These are phyloP conservation scores for Galemys pyrenaicus DNA, from an alignment of 2,113 vertebrate species.

Conservation along the genomic window DNA sequence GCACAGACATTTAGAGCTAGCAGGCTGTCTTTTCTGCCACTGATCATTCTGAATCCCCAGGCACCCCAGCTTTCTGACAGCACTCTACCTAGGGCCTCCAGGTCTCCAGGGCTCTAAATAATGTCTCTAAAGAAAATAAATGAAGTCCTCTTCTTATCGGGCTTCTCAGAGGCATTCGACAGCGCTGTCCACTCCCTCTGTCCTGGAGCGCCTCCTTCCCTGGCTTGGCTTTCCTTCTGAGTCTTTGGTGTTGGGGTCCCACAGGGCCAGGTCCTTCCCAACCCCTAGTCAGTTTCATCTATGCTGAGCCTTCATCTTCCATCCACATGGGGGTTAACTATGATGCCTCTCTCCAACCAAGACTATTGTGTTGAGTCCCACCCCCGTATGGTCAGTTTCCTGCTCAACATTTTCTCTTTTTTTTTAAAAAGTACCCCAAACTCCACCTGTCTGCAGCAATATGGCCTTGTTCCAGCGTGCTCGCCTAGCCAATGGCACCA, in stretches of 20 bases:
- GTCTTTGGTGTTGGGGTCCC: not conserved
- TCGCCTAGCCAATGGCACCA: not conserved
- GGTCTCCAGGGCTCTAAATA: not conserved
- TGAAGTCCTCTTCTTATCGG: not conserved
- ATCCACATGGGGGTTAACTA: not conserved
- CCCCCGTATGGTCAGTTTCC: not conserved
- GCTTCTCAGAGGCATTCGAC: not conserved
- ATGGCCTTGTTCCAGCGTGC: not conserved
- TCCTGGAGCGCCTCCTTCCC: not conserved
- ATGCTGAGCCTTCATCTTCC: not conserved
- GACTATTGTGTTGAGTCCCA: not conserved
- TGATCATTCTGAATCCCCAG: not conserved
- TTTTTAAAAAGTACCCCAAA: not conserved
- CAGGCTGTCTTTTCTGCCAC: not conserved
- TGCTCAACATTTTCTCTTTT: not conserved
- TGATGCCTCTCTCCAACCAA: not conserved
- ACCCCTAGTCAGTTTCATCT: rapidly evolving
- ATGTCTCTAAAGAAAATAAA: no score
- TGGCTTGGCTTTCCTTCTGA: not conserved
- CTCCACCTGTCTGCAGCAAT: not conserved
- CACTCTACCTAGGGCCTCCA: not conserved
- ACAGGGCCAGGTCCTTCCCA: not conserved
- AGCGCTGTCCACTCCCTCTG: not conserved
- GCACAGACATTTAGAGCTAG: not conserved
- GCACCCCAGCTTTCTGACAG: not conserved